Evolutionary conservation across 1,140 invertebrate species (phyloP).

Genomic region (Aphelinus certus): DNA sequence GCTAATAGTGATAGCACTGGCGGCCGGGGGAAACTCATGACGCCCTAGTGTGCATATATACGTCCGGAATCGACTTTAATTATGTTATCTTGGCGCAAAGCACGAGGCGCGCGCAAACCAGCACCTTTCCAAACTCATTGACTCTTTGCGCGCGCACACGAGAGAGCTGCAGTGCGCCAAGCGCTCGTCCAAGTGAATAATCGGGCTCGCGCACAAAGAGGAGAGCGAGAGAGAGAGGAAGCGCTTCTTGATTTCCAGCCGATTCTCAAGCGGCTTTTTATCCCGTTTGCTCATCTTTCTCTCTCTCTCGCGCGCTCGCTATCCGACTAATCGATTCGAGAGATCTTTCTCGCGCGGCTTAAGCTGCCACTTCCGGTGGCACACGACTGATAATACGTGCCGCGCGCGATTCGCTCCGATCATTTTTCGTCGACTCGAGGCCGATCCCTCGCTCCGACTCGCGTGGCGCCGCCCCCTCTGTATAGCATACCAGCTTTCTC

Average conservation of each 20-base stretch:
- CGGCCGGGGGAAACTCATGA: no score
- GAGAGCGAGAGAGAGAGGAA: not conserved
- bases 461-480: no score
- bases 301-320: not conserved
- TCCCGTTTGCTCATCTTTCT: not conserved
- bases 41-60: no score
- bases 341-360: not conserved
- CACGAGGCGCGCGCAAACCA: not conserved
- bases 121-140: not conserved
- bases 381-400: not conserved
- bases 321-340: not conserved
- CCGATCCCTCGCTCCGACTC: no score
- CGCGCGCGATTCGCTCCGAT: not conserved
- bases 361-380: constrained; percentile 15
- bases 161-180: no score
- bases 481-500: no score
- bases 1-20: no score
- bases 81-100: constrained; percentile 7
- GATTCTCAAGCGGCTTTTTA: constrained; percentile 1
- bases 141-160: not conserved
- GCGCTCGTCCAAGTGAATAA: constrained; percentile 1
- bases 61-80: not conserved
- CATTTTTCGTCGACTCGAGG: not conserved
- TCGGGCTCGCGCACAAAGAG: not conserved
- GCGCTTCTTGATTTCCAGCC: constrained; percentile 2